Evolutionary conservation across 2,113 vertebrate species (phyloP).

Genomic region (Pteronura brasiliensis): DNA sequence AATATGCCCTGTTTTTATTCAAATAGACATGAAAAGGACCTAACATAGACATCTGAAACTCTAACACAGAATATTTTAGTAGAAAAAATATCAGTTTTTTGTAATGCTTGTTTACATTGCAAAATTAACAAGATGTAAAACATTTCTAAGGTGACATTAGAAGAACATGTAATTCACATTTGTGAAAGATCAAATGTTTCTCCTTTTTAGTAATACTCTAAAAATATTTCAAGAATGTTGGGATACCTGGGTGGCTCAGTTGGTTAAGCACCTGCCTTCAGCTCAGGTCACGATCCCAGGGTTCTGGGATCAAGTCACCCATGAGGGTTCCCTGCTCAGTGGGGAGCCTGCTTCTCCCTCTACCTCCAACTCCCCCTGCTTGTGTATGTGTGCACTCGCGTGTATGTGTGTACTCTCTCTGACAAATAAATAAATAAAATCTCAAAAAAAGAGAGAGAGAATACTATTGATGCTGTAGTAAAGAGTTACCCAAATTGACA

Average conservation of each 20-base stretch:
- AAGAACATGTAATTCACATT: not conserved
- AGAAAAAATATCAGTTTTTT: not conserved
- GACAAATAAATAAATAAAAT: too few relatives aligned
- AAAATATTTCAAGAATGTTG: not conserved
- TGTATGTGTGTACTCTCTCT: too few relatives aligned
- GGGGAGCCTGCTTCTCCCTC: too few relatives aligned
- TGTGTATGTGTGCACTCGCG: too few relatives aligned
- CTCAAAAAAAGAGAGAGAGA: too few relatives aligned
- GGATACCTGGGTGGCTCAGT: not conserved
- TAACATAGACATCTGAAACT: not conserved
- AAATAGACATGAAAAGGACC: not conserved
- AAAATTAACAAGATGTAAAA: constrained; percentile 22
- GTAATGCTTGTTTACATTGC: not conserved
- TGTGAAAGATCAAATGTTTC: not conserved
- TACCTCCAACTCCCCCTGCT: too few relatives aligned
- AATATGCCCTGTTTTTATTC: not conserved
- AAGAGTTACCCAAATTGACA: not conserved
- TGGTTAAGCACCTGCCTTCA: not conserved
- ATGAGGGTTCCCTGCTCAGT: too few relatives aligned
- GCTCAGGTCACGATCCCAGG: not conserved
- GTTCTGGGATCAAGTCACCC: not conserved
- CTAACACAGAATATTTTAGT: not conserved
- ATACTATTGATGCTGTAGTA: not conserved
- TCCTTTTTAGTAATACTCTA: not conserved
- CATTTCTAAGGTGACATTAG: not conserved